These are phyloP conservation scores for Ataeniobius toweri DNA, from an alignment of 2,797 vertebrate species.

Conservation along the genomic window DNA sequence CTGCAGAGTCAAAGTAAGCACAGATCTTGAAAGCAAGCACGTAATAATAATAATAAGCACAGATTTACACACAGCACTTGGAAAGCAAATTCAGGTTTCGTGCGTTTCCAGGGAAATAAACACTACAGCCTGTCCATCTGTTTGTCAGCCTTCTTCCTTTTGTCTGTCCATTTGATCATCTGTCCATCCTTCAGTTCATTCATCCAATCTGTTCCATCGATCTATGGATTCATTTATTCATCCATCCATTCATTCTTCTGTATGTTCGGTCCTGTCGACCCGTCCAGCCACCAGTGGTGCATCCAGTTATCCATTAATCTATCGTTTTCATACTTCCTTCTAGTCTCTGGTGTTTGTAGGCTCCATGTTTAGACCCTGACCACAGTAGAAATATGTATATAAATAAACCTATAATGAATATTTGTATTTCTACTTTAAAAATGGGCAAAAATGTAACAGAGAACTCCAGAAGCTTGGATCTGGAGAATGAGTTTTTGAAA, in stretches of 20 bases:
- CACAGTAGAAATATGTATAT: no score
- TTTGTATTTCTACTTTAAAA: not conserved
- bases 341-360: not conserved
- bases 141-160: not conserved
- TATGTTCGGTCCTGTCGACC: no score
- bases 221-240: no score
- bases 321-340: no score
- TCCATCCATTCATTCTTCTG: no score
- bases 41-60: not conserved
- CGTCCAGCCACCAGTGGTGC: no score
- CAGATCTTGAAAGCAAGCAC: not conserved
- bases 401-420: no score
- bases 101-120: not conserved
- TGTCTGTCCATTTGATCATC: not conserved
- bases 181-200: no score
- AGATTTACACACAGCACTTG: not conserved
- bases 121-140: not conserved
- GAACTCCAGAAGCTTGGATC: not conserved
- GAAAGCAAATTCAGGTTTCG: no score
- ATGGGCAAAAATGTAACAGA: not conserved
- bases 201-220: no score
- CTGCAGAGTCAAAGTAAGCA: not conserved
- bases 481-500: not conserved
- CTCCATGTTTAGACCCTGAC: not conserved
- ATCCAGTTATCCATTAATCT: no score